phyloP scores from a whole-genome alignment of 2,888 invertebrate genomes.

The Eulithis prunata region DNA sequence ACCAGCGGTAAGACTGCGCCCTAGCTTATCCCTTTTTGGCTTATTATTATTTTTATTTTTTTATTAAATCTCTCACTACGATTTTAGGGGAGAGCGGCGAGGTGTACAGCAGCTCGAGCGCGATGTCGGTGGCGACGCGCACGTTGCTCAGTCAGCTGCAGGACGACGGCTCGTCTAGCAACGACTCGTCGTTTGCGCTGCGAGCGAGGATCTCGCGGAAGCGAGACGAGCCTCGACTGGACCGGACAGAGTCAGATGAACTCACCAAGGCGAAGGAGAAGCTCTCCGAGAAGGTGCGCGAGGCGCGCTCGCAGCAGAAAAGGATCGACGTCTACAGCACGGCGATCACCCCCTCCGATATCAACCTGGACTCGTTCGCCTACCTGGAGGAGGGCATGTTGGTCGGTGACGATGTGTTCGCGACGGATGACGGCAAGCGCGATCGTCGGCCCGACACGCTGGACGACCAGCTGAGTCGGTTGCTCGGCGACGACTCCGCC shows the following conservation, averaged over 20 bases:
- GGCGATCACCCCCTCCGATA: constrained; percentile 79
- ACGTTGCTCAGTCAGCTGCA: constrained; percentile 81
- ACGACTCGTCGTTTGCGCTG: constrained; percentile 79
- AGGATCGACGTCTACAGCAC: constrained; percentile 83
- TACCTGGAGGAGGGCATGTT: constrained; percentile 79
- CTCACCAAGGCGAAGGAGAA: constrained; percentile 75
- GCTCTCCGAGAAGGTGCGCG: constrained; percentile 74
- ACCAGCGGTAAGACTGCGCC: constrained; percentile 65
- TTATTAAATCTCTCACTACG: constrained; percentile 53
- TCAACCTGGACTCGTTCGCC: constrained; percentile 81
- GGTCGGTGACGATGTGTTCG: constrained; percentile 76
- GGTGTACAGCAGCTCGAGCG: constrained; percentile 69
- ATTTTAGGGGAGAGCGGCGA: constrained; percentile 76
- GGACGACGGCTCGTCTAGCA: constrained; percentile 82
- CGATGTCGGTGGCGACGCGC: constrained; percentile 73
- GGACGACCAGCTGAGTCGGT: constrained; percentile 67
- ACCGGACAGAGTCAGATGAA: constrained; percentile 70
- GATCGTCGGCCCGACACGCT: constrained; percentile 58
- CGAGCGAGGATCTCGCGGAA: constrained; percentile 62
- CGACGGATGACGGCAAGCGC: constrained; percentile 57
- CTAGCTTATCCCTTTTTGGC: constrained; percentile 43
- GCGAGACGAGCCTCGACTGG: constrained; percentile 36
- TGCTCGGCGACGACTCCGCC: constrained; percentile 71
- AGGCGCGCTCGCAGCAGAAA: constrained; percentile 71
- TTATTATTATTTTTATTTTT: constrained; percentile 50